phyloP scores from a whole-genome alignment of 2,888 invertebrate species.

The Mesorhabditis sp. region DNA sequence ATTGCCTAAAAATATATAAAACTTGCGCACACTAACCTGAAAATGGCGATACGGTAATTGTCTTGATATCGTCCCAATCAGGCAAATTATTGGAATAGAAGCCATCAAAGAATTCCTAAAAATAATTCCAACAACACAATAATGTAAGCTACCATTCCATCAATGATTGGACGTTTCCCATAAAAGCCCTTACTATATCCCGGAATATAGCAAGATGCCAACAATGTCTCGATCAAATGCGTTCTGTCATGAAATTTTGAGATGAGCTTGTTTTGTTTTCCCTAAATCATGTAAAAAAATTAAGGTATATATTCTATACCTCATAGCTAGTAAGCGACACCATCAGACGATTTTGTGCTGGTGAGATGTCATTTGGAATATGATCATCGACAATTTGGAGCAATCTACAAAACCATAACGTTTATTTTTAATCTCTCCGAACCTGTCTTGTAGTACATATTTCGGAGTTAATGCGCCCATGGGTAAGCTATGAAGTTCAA shows the following conservation, averaged over 20 bases:
- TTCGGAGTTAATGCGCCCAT: slow-evolving; percentile 56
- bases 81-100: slow-evolving; percentile 92
- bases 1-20: slow-evolving; percentile 57
- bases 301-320: slow-evolving; percentile 1
- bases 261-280: slow-evolving; percentile 39
- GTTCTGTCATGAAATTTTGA: slow-evolving; percentile 34
- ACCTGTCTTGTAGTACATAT: slow-evolving; percentile 41
- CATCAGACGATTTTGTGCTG: slow-evolving; percentile 32
- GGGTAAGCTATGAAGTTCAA: slow-evolving; percentile 42
- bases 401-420: not conserved
- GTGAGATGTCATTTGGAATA: slow-evolving; percentile 36
- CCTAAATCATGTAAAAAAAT: slow-evolving; percentile 21
- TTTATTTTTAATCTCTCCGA: not conserved
- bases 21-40: slow-evolving; percentile 64
- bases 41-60: slow-evolving; percentile 91
- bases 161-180: slow-evolving; percentile 72
- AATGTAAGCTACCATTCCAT: slow-evolving; percentile 58
- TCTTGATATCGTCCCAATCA: slow-evolving; percentile 78
- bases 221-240: slow-evolving; percentile 56
- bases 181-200: slow-evolving; percentile 78
- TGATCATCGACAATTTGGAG: slow-evolving; percentile 32
- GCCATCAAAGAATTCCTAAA: slow-evolving; percentile 80
- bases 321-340: slow-evolving; percentile 31
- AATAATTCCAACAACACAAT: too few relatives aligned
- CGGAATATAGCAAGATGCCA: slow-evolving; percentile 80